Base-by-base conservation (phyloP, 1,140 invertebrate genomes). In the Brachionus sp. region DNA sequence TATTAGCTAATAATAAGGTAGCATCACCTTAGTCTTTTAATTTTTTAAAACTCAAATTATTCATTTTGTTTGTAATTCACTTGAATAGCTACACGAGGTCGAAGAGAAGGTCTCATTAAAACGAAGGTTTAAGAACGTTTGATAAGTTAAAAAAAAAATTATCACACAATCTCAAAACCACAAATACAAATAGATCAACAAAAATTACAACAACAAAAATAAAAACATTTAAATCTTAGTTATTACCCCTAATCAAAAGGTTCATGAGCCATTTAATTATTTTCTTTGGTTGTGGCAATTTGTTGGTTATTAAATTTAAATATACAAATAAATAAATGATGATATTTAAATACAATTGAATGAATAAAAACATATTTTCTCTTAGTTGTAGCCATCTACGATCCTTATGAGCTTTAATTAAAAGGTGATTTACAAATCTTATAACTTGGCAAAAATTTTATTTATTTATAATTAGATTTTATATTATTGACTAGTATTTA, bases 371-470 rank as follows among this genome's bases (percentile, higher is more conserved):
- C 25, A 66, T 57, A 57, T 57, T 57, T 50, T 57, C 50, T 57
- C 50, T 57, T 57, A 42, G 4, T 39, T 39, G 33, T 29, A 66
- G 29, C 12, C 16, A 66, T 7, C 16, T 3, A 3, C 25, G 29
- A 19, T 37, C 35, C 29, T 70, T 70, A 70, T 70, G 66, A 70
- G 66, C 37, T 70, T 70, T 70, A 70, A 70, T 70, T 70, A 70
- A 70, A 70, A 70, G 37, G 66, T 70, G 66, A 70, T 70, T 70
- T 70, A 19, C 0, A 70, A 39, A 39, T 66, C 33, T 16, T 66
- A 13, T 33, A 13, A 33, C 25, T 66, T 33, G 33, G 33, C 5
- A 37, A 66, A 23, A 70, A 42, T 39, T 37, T 70, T 23, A 70
- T 70, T 70, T 70, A 16, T 39, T 37, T 70, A 39, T 70, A 70